Conservation (phyloP, 1,140 invertebrate species). For the Patella vulgata region DNA sequence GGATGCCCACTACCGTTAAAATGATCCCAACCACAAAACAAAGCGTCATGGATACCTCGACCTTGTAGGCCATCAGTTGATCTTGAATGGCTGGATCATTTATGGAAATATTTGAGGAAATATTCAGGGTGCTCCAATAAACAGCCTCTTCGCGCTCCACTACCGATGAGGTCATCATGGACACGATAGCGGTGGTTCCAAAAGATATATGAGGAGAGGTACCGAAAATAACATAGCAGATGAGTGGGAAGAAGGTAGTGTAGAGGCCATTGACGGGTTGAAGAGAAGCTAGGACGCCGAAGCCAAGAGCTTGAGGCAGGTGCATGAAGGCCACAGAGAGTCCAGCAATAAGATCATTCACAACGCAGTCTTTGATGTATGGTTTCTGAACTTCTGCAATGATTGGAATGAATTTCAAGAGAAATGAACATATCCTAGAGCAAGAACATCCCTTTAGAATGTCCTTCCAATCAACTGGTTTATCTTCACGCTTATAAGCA, state of each 20-base stretch:
- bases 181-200: slow-evolving; percentile 51
- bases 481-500: too few relatives aligned
- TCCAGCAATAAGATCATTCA: slow-evolving; percentile 61
- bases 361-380: slow-evolving; percentile 41
- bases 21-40: slow-evolving; percentile 21
- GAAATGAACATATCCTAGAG: too few relatives aligned
- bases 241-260: slow-evolving; percentile 67
- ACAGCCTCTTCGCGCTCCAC: slow-evolving; percentile 25
- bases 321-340: slow-evolving; percentile 65
- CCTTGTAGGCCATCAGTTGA: slow-evolving; percentile 39
- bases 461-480: too few relatives aligned
- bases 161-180: slow-evolving; percentile 41
- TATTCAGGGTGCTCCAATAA: not conserved
- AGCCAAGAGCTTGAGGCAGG: slow-evolving; percentile 67
- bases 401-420: slow-evolving; percentile 18
- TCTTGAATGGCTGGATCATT: slow-evolving; percentile 46
- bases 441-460: too few relatives aligned
- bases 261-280: slow-evolving; percentile 67
- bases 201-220: slow-evolving; percentile 65
- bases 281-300: slow-evolving; percentile 63
- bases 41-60: slow-evolving; percentile 1
- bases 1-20: slow-evolving; percentile 76
- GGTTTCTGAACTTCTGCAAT: slow-evolving; percentile 18
- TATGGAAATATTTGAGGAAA: slow-evolving; percentile 84
- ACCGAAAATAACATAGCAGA: slow-evolving; percentile 69